A percentile compares a stretch with the other conserved stretches of the same genome.
Evolutionary conservation across 2,797 vertebrate genomes (phyloP).

Genomic region (Eulemur rubriventer): DNA sequence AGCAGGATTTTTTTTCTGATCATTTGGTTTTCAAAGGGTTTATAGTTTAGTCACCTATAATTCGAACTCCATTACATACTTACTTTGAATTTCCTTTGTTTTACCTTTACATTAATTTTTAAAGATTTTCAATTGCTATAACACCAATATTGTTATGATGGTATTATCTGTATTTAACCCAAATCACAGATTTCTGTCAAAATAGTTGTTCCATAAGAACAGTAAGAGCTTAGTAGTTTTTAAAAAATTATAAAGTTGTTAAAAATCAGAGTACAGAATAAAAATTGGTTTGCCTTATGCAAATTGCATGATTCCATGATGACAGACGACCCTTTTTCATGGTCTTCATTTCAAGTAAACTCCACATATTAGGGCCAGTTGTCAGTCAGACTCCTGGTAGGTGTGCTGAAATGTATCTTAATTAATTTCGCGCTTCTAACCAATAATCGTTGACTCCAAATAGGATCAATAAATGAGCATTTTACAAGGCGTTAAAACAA

Average conservation of each 20-base stretch:
- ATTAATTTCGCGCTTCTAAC: neutral
- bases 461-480: neutral
- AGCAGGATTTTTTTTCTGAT: neutral
- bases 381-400: neutral
- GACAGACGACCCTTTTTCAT: neutral
- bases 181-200: slow-evolving; percentile 45
- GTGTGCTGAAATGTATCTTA: neutral
- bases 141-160: neutral
- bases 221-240: neutral
- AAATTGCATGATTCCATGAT: neutral
- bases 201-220: neutral
- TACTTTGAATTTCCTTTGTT: slow-evolving; percentile 23
- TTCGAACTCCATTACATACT: neutral
- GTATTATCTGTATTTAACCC: neutral
- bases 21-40: neutral
- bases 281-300: neutral
- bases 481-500: slow-evolving; percentile 31
- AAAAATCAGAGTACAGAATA: neutral
- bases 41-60: neutral
- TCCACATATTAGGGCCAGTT: neutral
- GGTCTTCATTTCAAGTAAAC: neutral
- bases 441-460: neutral
- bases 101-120: slow-evolving; percentile 19
- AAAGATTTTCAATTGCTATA: neutral
- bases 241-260: neutral